Percentiles rank a stretch among this genome's conserved stretches.
Evolutionary conservation across 1,140 invertebrate species (phyloP).

Genomic region (Drosophila equinoxialis): DNA sequence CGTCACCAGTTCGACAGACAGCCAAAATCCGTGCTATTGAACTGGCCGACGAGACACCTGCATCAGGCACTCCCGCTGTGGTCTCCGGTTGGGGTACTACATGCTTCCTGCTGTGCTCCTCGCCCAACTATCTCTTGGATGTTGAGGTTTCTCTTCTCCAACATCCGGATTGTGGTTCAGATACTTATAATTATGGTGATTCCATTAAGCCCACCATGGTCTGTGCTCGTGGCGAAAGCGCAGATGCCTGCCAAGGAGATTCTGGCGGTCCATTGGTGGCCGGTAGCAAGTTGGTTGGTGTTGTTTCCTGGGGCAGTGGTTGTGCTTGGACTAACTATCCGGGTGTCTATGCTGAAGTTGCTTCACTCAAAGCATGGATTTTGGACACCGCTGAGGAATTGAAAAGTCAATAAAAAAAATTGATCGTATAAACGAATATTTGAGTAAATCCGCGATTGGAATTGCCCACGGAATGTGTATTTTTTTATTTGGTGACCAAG

Average conservation of each 20-base stretch:
- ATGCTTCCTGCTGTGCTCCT: conserved; percentile 55
- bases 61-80: conserved; percentile 56
- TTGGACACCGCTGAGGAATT: neutral
- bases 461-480: too few relatives aligned
- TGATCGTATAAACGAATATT: too few relatives aligned
- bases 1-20: conserved; percentile 52
- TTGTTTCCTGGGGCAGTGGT: conserved; percentile 88
- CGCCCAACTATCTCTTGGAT: conserved; percentile 26
- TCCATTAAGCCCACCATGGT: conserved; percentile 84
- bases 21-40: conserved; percentile 37
- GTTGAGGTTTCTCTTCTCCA: conserved; percentile 50
- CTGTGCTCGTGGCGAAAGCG: conserved; percentile 83
- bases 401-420: neutral
- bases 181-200: conserved; percentile 42
- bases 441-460: too few relatives aligned
- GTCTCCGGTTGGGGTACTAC: conserved; percentile 73
- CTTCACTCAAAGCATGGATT: conserved; percentile 83
- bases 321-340: conserved; percentile 86
- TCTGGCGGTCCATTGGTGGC: conserved; percentile 83
- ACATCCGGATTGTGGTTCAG: conserved; percentile 30
- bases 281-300: conserved; percentile 83
- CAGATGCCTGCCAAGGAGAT: conserved; percentile 85
- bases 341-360: conserved; percentile 88
- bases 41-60: conserved; percentile 45
- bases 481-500: too few relatives aligned